Base-by-base conservation (phyloP, 2,888 invertebrate species). In the Deilephila elpenor region DNA sequence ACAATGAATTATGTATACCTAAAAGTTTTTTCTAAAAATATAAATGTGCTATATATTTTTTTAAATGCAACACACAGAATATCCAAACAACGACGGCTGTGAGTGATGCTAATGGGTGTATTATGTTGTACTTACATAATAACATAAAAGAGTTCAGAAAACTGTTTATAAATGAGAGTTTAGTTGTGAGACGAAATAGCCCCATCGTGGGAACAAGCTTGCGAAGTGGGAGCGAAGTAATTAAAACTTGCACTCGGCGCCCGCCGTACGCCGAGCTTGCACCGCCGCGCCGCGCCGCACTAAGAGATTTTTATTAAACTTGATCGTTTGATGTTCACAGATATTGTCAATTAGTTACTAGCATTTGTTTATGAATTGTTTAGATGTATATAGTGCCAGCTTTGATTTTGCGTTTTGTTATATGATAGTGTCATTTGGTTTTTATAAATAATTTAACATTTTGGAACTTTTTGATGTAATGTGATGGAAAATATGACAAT, bases 101-200 rank as follows among this genome's bases (percentile, higher is more conserved):
- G 56, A 56, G 56, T 56, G 56, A 56, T 56, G 17, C 25, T 17
- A 60, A 60, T 25, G 60, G 5, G 25, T 29, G 7, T 29, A 29
- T 60, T 14, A n/a, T 37, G 56, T 37, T 37, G 64, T 44, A 44
- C 34, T 62, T n/a, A 51, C 20, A 44, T 84, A 67, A 67, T 67
- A 51, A 20, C 78, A 82, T 86, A 86, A 86, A 87, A 84, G 81
- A 85, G 84, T 77, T 81, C 79, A 83, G 83, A 88, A 87, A 84
- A 86, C 83, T 84, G 87, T 89, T 89, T 88, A 89, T 91, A 89
- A 91, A 91, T 86, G 88, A 86, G 88, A 89, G 89, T 91, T 91
- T 87, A 89, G 89, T 89, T 89, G 84, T 84, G 83, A 87, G 86
- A 88, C 83, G 90, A 84, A 91, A 88, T 89, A 88, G 88, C 89